Percentiles rank a stretch among this genome's conserved stretches.
These are phyloP conservation scores for Oxyteleia sp. DNA, from an alignment of 2,888 invertebrate species.

Conservation along the genomic window DNA sequence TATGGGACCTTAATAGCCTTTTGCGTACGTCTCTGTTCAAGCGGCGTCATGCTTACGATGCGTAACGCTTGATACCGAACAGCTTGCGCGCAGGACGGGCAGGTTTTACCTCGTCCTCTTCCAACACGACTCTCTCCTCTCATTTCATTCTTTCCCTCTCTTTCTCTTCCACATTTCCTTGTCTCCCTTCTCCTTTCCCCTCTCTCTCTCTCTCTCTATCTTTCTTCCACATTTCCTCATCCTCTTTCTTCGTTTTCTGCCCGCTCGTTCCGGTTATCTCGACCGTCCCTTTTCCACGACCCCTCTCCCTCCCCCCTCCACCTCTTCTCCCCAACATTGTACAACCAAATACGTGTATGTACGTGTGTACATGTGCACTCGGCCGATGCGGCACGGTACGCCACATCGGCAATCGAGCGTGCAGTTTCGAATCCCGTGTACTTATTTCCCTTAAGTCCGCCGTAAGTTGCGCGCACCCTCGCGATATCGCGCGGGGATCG, in stretches of 20 bases:
- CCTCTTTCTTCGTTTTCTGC: slow-evolving; percentile 31
- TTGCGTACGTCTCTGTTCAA: no score
- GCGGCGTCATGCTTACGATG: no score
- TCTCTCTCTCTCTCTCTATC: slow-evolving; percentile 3
- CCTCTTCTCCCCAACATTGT: no score
- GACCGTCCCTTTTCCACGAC: slow-evolving; percentile 42
- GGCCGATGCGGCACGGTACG: slow-evolving; percentile 63
- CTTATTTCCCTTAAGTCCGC: slow-evolving; percentile 64
- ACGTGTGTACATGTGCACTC: slow-evolving; percentile 37
- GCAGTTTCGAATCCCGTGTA: slow-evolving; percentile 67
- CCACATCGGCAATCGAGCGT: slow-evolving; percentile 77
- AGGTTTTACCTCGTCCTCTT: no score
- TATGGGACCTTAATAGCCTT: no score
- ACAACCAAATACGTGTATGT: not conserved
- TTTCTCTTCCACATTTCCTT: no score
- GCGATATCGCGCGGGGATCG: slow-evolving; percentile 45
- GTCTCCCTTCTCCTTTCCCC: no score
- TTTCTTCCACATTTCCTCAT: slow-evolving; percentile 36
- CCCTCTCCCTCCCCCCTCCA: no score
- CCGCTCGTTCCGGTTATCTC: slow-evolving; percentile 56
- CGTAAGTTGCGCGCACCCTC: slow-evolving; percentile 45
- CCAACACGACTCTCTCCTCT: not conserved
- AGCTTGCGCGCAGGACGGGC: no score
- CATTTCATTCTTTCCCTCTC: not conserved
- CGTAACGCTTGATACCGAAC: no score